Conservation (phyloP, 2,888 invertebrate genomes). For the Lasioglossum calceatum region DNA sequence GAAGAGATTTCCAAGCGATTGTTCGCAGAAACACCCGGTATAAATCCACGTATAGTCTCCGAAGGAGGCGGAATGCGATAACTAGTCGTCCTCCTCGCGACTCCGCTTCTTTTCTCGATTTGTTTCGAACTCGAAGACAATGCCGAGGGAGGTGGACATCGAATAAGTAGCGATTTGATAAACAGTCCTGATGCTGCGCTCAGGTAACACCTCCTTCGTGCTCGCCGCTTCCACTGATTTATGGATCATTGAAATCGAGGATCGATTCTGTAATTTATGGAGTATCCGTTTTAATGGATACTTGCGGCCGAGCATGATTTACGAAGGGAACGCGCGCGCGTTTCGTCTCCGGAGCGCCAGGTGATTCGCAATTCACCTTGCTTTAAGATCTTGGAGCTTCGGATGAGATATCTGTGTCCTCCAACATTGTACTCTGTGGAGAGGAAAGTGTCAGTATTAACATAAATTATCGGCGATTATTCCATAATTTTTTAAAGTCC, state of each 20-base stretch:
- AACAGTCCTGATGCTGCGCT: constrained; percentile 6
- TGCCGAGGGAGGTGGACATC: constrained; percentile 12
- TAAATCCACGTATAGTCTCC: constrained; percentile 40
- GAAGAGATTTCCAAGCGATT: not conserved
- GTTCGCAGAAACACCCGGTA: not conserved
- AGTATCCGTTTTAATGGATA: constrained; percentile 11
- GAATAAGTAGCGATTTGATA: constrained; percentile 25
- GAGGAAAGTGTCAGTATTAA: not conserved
- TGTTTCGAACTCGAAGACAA: constrained; percentile 38
- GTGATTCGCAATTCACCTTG: not conserved
- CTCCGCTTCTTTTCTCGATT: constrained; percentile 34
- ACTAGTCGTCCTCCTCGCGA: constrained; percentile 46
- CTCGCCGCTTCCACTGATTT: constrained; percentile 37
- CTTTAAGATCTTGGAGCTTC: not conserved
- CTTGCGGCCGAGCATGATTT: constrained; percentile 27
- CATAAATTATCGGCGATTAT: not conserved
- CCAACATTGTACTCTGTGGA: not conserved
- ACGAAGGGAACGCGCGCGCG: not conserved
- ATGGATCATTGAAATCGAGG: constrained; percentile 41
- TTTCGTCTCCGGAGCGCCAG: not conserved
- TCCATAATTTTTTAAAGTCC: not conserved
- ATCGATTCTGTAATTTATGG: constrained; percentile 53
- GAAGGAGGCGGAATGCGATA: constrained; percentile 56
- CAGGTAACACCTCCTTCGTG: constrained; percentile 5
- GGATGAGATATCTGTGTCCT: not conserved